Percentiles rank a stretch among this genome's conserved stretches.
phyloP scores from a whole-genome alignment of 2,888 invertebrate genomes.

The Hydriomena furcata region DNA sequence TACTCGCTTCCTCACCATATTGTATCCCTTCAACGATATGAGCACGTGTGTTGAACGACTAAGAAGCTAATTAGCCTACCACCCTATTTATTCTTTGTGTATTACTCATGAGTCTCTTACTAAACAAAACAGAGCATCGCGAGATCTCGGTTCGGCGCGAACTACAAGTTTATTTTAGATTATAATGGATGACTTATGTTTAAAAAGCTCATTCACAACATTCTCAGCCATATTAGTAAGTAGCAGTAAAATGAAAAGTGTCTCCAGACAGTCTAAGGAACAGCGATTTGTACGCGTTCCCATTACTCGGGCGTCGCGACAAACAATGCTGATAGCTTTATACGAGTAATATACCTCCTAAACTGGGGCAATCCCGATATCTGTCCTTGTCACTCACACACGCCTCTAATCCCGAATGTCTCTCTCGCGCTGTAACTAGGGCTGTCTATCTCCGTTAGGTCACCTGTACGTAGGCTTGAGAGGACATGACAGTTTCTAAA shows the following conservation, averaged over 20 bases:
- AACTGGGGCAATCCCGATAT: conserved; percentile 73
- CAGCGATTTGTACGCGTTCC: conserved; percentile 51
- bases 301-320: conserved; percentile 56
- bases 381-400: conserved; percentile 63
- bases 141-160: no score
- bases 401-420: conserved; percentile 46
- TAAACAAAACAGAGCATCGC: no score
- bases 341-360: conserved; percentile 42
- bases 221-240: background rate
- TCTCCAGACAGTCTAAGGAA: conserved; percentile 59
- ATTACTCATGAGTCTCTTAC: no score
- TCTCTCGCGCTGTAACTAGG: conserved; percentile 45
- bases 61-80: no score
- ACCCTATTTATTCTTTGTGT: no score
- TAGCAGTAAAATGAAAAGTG: conserved; percentile 22
- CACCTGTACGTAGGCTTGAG: conserved; percentile 27
- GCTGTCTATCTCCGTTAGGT: conserved; percentile 42
- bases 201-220: no score
- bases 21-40: no score
- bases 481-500: conserved; percentile 22
- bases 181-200: no score
- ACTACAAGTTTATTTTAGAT: no score
- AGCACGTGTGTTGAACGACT: no score
- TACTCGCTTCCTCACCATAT: no score
- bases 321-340: conserved; percentile 71